Base-by-base conservation (phyloP, 37 sponge, comb jelly and placozoan genomes). In the Tethya wilhelma region DNA sequence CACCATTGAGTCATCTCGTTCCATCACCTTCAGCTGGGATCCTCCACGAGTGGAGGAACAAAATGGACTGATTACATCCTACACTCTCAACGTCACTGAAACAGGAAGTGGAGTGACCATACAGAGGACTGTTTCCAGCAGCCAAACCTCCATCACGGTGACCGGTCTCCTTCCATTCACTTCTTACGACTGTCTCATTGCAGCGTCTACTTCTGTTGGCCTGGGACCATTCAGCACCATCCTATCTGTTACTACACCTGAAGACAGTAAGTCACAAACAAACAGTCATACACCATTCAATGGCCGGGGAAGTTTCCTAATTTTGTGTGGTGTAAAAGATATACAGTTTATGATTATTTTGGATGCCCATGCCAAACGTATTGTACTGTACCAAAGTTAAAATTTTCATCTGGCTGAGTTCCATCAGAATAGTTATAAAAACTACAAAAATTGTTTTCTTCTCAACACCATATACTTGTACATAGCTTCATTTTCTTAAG, bases 161-260 rank as follows among this genome's bases (percentile, higher is more conserved):
- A 32, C 63, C 41, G 58, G 59, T 37, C 53, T 82, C 28, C 65
- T 8, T 63, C 82, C 82, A n/a, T 82, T 46, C 55, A 62, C 73
- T 38, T 64, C 64, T 1, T 82, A 82, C 42, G 32, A 70, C 22
- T 69, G 31, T 20, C 57, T 53, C 23, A 43, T 82, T 25, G 78
- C 78, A 30, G 82, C 82, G 25, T 22, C 53, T 12, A 82, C 82
- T 20, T 25, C 36, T 36, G 65, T 71, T 22, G 72, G 72, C 22
- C 40, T 4, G 14, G 82, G 82, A 49, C 82, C 82, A 20, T 73
- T 33, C 34, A 67, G 58, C 59, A 64, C 39, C 2, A 4, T 14
- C 4, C 38, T 73, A 3, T 37, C 12, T 29, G 58, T 79, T 1
- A 44, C 32, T 2, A 71, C 71, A n/a, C 59, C 58, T 60, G 84